Evolutionary conservation across 2,113 vertebrate species (phyloP).

Genomic region (Ranitomeya imitator): DNA sequence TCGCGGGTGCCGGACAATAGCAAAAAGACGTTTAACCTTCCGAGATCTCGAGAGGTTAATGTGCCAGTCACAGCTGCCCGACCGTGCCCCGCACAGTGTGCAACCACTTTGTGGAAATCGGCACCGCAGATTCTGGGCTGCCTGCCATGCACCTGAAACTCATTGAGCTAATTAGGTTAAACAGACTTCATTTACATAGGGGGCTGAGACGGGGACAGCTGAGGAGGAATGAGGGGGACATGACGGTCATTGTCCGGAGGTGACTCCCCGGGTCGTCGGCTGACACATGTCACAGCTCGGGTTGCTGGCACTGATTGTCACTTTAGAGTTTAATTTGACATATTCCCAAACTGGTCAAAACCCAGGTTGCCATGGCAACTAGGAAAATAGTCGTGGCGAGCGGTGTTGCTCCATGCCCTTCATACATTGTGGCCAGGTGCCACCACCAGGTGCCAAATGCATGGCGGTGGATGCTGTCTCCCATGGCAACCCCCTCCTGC

Average conservation of each 20-base stretch:
- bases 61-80: constrained; percentile 9
- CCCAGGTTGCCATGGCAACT: background rate
- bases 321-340: background rate
- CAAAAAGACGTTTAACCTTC: constrained; percentile 42
- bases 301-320: background rate
- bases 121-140: constrained; percentile 40
- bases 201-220: constrained; percentile 9
- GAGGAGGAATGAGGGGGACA: background rate
- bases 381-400: background rate
- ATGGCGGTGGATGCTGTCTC: background rate
- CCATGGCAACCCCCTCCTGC: background rate
- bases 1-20: no score
- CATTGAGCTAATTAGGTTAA: constrained; percentile 53
- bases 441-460: background rate
- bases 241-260: background rate
- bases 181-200: constrained; percentile 42
- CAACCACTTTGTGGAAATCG: constrained; percentile 31
- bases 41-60: constrained; percentile 40
- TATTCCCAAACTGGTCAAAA: background rate
- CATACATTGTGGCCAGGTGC: background rate
- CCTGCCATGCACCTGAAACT: constrained; percentile 54
- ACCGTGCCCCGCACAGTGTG: constrained; percentile 14
- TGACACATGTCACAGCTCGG: background rate
- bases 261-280: background rate
- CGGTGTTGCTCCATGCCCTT: background rate